Base-by-base conservation (phyloP, 2,113 vertebrate genomes). In the Pangasianodon hypophthalmus region DNA sequence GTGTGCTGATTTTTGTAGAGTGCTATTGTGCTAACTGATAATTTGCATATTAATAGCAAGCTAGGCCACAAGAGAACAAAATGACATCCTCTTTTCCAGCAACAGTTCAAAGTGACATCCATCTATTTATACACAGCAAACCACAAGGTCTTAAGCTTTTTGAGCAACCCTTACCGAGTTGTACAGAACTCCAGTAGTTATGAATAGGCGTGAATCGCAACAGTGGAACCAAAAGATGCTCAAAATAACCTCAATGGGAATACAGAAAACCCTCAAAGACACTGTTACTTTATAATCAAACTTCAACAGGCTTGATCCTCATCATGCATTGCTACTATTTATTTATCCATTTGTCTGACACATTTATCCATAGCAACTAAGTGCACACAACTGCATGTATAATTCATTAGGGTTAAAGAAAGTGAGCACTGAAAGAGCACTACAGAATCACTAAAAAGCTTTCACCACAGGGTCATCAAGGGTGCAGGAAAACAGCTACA, bases 351-450 rank as follows among this genome's bases (percentile, higher is more conserved):
- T 46, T 46, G 83, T 24, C 58, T 48, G 11, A 48, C 44, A n/a
- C 56, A 48, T 67, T 50, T 52, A 86, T 84, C 85, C 69, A 77
- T 85, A 69, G 71, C 85, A 85, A 88, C 71, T 60, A 86, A 81
- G 88, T 85, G 86, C 90, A 50, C 86, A 86, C 83, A 87, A 87
- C 88, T 83, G 85, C 85, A 85, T 91, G 88, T 86, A 87, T 92
- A 85, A 91, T 91, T 91, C 87, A 92, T 91, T 56, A 86, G 79
- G 86, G 71, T 84, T 64, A 86, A 69, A 24, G 46, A 46, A 14
- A 19, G 81, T 41, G 84, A 48, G 83, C 58, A 29, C 41, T 75
- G 85, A 41, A 88, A 64, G 71, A 82, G 71, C 82, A 44, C 84
- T 85, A 88, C 44, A 90, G 46, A 11, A 77, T 88, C 91, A 84